Base-by-base conservation (phyloP, 2,797 vertebrate species). In the Coracias cyanogaster region DNA sequence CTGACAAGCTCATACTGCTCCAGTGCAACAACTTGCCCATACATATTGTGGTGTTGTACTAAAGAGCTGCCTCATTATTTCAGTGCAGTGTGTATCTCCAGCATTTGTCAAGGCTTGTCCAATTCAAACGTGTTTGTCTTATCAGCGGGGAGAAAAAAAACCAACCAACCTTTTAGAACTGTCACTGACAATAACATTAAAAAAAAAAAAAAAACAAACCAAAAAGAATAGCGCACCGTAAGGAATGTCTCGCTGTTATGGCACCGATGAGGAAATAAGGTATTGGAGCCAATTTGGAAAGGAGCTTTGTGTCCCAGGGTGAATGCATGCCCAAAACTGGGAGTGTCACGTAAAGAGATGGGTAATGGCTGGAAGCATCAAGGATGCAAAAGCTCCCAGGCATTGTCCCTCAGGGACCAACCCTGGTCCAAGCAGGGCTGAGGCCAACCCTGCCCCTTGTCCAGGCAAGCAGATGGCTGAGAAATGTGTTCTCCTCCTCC, bases 31-130 rank as follows among this genome's bases (percentile, higher is more conserved):
- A 97, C 96, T 94, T 96, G 96, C 93, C 95, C 95, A 58, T 96
- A 96, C 96, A 96, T 79, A 97, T 93, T 95, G 82, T 94, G 91
- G 64, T 89, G 70, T 7, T 91, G 82, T 70, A 67, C 49, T 85
- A 90, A 94, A 96, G 96, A 95, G 89, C 76, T 97, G 84, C 69
- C 88, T 94, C 94, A 70, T 96, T 96, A 94, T 96, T 92, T 91
- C 2, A 0, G 72, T 52, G 82, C 90, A 55, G 64, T 55, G 83
- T 95, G 52, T 74, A 95, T 95, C 96, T 95, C 87, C 92, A 88
- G 96, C 94, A 95, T 96, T 92, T 96, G 97, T 97, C 95, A 96
- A 97, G 97, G 96, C 97, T 97, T 97, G 97, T 97, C 97, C 66
- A 9, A 92, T 82, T 97, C 81, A 45, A 65, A 92, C 14, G 0